A percentile compares a stretch with the other conserved stretches of the same genome.
Evolutionary conservation across 2,888 invertebrate species (phyloP).

Genomic region (Mycalesis mineus): DNA sequence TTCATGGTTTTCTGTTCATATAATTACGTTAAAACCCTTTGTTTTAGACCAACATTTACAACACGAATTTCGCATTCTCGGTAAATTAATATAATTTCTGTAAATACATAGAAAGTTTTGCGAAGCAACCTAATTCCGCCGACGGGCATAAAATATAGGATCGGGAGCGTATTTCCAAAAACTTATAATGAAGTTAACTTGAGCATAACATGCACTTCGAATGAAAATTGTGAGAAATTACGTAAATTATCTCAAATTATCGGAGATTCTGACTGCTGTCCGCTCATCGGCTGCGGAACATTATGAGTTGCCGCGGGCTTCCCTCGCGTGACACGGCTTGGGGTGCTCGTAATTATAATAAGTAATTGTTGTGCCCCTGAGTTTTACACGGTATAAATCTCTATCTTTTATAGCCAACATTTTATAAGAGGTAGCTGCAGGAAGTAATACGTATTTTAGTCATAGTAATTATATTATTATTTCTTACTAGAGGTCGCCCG

Average conservation of each 20-base stretch:
- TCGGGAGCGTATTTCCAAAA: constrained; percentile 53
- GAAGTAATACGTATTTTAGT: neutral
- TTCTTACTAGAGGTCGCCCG: no score
- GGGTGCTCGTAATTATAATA: constrained; percentile 62
- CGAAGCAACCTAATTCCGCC: constrained; percentile 35
- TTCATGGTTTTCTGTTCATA: no score
- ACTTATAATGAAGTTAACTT: constrained; percentile 48
- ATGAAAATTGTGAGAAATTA: constrained; percentile 68
- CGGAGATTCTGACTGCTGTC: constrained; percentile 55
- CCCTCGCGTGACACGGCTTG: constrained; percentile 57
- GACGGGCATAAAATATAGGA: constrained; percentile 45
- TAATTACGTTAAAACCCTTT: no score
- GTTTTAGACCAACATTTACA: no score
- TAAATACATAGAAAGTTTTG: constrained; percentile 16
- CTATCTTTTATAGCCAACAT: constrained; percentile 35
- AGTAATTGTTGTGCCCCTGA: constrained; percentile 50
- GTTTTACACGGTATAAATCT: constrained; percentile 37
- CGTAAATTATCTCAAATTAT: constrained; percentile 74
- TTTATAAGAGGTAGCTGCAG: neutral
- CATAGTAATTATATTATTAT: no score
- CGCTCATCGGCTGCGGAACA: constrained; percentile 55
- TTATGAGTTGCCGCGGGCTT: constrained; percentile 49
- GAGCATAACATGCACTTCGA: constrained; percentile 65
- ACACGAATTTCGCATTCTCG: neutral
- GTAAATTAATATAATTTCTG: neutral